phyloP scores from a whole-genome alignment of 2,113 vertebrate species.

The Saccopteryx bilineata region DNA sequence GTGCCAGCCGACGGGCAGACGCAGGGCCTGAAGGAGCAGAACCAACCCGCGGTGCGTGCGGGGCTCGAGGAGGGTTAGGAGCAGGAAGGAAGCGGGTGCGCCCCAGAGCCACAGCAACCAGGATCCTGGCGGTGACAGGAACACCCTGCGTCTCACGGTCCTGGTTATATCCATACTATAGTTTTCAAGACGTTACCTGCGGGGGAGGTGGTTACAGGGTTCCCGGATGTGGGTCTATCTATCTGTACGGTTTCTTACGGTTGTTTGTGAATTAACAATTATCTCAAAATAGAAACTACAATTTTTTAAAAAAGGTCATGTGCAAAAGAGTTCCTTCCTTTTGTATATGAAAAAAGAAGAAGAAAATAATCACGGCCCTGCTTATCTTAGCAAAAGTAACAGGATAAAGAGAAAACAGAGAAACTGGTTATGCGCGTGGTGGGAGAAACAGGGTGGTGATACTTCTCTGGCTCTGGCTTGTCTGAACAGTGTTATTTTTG shows the following conservation, averaged over 20 bases:
- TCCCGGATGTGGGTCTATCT: neutral
- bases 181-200: neutral
- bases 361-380: neutral
- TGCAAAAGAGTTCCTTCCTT: neutral
- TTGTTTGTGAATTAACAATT: neutral
- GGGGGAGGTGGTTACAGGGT: neutral
- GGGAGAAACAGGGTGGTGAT: neutral
- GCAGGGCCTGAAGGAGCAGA: neutral
- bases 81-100: neutral
- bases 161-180: neutral
- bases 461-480: neutral
- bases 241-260: neutral
- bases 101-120: fast-evolving
- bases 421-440: neutral
- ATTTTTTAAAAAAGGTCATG: neutral
- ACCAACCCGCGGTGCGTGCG: too few relatives aligned
- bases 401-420: neutral
- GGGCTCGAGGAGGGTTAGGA: neutral
- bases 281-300: neutral
- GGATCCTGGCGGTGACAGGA: neutral
- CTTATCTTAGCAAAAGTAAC: neutral
- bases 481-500: slow-evolving; percentile 15
- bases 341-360: neutral
- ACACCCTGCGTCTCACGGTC: neutral
- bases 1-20: neutral